phyloP scores from a whole-genome alignment of 2,113 vertebrate genomes.

The Antennarius striatus region DNA sequence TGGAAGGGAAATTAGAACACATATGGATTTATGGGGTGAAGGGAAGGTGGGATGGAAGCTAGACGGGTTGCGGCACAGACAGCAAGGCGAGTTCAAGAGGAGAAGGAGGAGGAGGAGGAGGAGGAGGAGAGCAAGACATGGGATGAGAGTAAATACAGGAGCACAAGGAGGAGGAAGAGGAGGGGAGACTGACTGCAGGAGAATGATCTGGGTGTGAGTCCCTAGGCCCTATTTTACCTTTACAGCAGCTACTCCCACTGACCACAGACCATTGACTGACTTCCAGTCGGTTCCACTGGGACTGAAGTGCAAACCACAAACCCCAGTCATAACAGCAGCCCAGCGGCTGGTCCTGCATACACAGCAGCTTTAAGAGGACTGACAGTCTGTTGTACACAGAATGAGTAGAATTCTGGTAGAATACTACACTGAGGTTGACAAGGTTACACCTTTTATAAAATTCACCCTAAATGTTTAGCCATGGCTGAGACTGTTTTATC shows the following conservation, averaged over 20 bases:
- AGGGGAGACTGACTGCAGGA: slow-evolving; percentile 29
- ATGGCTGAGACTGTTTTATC: no score
- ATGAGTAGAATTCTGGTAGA: no score
- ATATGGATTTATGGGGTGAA: slow-evolving; percentile 16
- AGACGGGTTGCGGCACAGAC: slow-evolving; percentile 17
- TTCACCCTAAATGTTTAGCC: no score
- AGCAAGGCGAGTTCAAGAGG: neutral
- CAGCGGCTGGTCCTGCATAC: neutral
- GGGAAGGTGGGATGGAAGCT: neutral
- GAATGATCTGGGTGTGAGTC: slow-evolving; percentile 51
- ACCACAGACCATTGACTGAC: slow-evolving; percentile 20
- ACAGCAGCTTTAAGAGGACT: neutral
- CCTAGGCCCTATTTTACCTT: slow-evolving; percentile 52
- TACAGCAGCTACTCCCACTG: slow-evolving; percentile 20
- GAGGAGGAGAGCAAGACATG: neutral
- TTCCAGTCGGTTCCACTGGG: slow-evolving; percentile 34
- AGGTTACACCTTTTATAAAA: neutral
- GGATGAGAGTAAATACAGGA: slow-evolving; percentile 11
- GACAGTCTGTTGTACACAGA: neutral
- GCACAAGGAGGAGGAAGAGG: slow-evolving; percentile 6
- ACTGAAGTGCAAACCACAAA: slow-evolving; percentile 11
- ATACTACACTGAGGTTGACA: no score
- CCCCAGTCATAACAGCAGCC: neutral
- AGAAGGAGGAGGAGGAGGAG: slow-evolving; percentile 23
- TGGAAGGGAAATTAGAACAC: slow-evolving; percentile 1